A percentile compares a stretch with the other conserved stretches of the same genome.
phyloP scores from a whole-genome alignment of 2,888 invertebrate genomes.

The Drosophila rubida region DNA sequence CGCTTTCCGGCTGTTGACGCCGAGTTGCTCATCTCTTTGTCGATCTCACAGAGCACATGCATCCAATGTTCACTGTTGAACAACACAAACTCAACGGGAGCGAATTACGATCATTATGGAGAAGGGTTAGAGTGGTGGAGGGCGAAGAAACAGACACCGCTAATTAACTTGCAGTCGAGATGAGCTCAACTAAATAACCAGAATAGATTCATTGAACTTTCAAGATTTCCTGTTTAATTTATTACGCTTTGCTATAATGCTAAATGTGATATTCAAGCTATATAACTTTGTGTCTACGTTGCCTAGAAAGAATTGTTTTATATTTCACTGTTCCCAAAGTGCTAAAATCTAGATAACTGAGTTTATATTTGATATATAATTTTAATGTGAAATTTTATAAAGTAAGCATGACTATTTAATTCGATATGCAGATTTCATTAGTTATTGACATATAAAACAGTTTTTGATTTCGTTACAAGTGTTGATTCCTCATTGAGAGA shows the following conservation, averaged over 20 bases:
- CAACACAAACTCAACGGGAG: constrained; percentile 35
- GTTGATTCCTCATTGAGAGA: too few relatives aligned
- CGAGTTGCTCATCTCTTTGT: constrained; percentile 21
- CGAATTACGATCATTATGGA: constrained; percentile 18
- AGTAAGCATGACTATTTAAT: too few relatives aligned
- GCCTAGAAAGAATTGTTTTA: too few relatives aligned
- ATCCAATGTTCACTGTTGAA: constrained; percentile 48
- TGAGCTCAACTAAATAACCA: not conserved
- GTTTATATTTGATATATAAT: too few relatives aligned
- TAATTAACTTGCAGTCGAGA: not conserved
- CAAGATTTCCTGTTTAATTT: not conserved
- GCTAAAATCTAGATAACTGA: too few relatives aligned
- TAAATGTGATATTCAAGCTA: constrained; percentile 30
- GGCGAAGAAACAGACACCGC: not conserved
- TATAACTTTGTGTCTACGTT: too few relatives aligned
- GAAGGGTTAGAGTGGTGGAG: not conserved
- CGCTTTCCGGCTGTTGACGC: constrained; percentile 47
- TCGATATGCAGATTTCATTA: too few relatives aligned
- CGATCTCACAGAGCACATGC: constrained; percentile 19
- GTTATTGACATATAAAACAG: too few relatives aligned
- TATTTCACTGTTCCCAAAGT: too few relatives aligned
- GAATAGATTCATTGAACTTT: not conserved
- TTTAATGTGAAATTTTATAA: too few relatives aligned
- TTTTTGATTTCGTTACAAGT: too few relatives aligned
- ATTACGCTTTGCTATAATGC: not conserved